Base-by-base conservation (phyloP, 2,888 invertebrate species). In the Cryptus viduatorius region DNA sequence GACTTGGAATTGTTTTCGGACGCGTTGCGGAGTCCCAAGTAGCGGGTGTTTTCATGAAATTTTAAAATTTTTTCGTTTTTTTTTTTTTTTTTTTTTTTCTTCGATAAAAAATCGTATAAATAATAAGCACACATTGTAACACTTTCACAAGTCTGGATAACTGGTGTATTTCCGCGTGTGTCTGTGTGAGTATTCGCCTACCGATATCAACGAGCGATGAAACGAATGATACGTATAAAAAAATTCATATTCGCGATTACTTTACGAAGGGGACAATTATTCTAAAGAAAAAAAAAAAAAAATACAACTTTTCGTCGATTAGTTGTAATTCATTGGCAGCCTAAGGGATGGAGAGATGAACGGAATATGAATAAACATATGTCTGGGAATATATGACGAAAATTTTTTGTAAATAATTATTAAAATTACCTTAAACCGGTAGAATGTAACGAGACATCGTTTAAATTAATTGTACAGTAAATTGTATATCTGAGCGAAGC, bases 381-480 rank as follows among this genome's bases (percentile, higher is more conserved):
- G 61, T 56, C 59, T 64, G 44, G 82, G 75, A 76, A 76, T 79
- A 82, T 75, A 73, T 46, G 48, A 24, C 37, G 37, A 71, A 65
- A 3, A 71, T 56, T 80, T 82, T 79, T 31, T 85, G 83, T 86
- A 84, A 83, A 86, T 86, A 86, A 78, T 80, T 81, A 67, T 37
- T 4, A 37, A 37, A 31, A 85, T 79, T 80, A 77, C 77, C 79
- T 79, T 79, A 82, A 72, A 84, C 72, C 53, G 79, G 64, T 79
- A 79, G 80, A 83, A 75, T 44, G 42, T 80, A 80, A 86, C 65
- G 71, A 53, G 46, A 82, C 82, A 76, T 77, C 79, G 79, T 83
- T 78, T 79, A 68, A 75, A 82, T 76, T 79, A 42, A 83, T 81
- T 85, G 85, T 85, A 85, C 85, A 85, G 85, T 79, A 59, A 79